Evolutionary conservation across 92 coral and sea anemone genomes (phyloP).

Genomic region (Porites rus): DNA sequence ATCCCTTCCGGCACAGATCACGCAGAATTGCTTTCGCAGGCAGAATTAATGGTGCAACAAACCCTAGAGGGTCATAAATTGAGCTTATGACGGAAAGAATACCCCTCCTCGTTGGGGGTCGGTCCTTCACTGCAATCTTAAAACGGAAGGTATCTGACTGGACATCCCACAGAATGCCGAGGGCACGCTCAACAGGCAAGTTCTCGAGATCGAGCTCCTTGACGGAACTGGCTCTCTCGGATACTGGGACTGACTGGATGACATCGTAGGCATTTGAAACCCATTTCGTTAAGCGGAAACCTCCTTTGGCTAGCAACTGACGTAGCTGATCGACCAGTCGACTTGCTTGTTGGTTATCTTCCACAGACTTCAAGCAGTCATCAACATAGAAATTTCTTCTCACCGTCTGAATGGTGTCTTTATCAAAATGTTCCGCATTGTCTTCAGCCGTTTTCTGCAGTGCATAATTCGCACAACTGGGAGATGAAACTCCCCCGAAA

Average conservation of each 20-base stretch:
- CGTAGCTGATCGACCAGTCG: no score
- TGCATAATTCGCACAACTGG: constrained; percentile 43
- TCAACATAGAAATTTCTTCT: no score
- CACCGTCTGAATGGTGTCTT: neutral
- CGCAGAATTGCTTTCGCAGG: constrained; percentile 42
- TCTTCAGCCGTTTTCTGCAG: constrained; percentile 57
- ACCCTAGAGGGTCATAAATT: constrained; percentile 61
- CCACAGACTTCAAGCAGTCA: no score
- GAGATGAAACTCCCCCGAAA: constrained; percentile 36
- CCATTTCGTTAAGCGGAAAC: constrained; percentile 52
- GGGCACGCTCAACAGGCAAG: constrained; percentile 35
- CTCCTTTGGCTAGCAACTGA: neutral
- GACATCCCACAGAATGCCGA: constrained; percentile 53
- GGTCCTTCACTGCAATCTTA: constrained; percentile 28
- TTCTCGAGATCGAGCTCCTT: no score
- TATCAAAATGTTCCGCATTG: constrained; percentile 50
- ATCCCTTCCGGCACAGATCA: constrained; percentile 56
- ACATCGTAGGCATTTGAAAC: constrained; percentile 42
- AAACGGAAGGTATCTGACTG: constrained; percentile 50
- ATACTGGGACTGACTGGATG: neutral
- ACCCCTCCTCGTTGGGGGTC: constrained; percentile 51
- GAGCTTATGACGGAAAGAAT: constrained; percentile 56
- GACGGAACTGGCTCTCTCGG: no score
- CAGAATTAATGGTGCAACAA: constrained; percentile 39
- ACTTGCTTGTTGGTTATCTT: no score